A percentile compares a stretch with the other conserved stretches of the same genome.
Conservation (phyloP, 2,888 invertebrate species). For the Apodemia hepburni region DNA sequence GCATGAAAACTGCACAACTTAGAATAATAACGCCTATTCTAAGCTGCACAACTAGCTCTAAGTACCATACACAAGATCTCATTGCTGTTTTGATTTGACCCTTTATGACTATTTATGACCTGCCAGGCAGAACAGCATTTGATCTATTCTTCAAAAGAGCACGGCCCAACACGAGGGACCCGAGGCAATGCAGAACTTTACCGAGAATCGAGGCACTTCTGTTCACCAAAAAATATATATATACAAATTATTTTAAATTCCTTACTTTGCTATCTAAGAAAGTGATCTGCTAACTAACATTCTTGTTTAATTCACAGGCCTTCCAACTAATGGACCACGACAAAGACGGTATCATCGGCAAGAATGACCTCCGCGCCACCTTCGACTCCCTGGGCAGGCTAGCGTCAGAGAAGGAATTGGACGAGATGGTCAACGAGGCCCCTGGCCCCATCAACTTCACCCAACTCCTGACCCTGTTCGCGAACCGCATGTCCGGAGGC, state of each 20-base stretch:
- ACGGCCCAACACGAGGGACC: no score
- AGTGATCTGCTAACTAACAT: not conserved
- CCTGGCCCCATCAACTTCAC: slow-evolving; percentile 97
- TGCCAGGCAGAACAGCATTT: no score
- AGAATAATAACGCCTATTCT: no score
- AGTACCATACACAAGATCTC: no score
- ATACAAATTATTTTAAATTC: no score
- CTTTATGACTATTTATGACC: no score
- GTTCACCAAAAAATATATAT: no score
- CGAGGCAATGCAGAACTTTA: no score
- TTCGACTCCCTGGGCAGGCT: slow-evolving; percentile 96
- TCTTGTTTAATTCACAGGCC: slow-evolving; percentile 77
- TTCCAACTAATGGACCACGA: slow-evolving; percentile 98
- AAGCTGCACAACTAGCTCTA: not conserved
- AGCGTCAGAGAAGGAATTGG: slow-evolving; percentile 94
- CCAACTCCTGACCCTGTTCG: slow-evolving; percentile 94
- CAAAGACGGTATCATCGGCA: slow-evolving; percentile 95
- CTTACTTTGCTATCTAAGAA: not conserved
- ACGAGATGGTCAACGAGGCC: slow-evolving; percentile 93
- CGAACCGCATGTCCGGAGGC: slow-evolving; percentile 94
- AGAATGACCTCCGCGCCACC: slow-evolving; percentile 94
- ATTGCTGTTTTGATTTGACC: no score
- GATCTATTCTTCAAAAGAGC: no score
- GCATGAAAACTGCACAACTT: not conserved
- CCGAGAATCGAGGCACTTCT: no score